These are phyloP conservation scores for Mizuhopecten yessoensis DNA, from an alignment of 1,140 invertebrate species.

Conservation along the genomic window DNA sequence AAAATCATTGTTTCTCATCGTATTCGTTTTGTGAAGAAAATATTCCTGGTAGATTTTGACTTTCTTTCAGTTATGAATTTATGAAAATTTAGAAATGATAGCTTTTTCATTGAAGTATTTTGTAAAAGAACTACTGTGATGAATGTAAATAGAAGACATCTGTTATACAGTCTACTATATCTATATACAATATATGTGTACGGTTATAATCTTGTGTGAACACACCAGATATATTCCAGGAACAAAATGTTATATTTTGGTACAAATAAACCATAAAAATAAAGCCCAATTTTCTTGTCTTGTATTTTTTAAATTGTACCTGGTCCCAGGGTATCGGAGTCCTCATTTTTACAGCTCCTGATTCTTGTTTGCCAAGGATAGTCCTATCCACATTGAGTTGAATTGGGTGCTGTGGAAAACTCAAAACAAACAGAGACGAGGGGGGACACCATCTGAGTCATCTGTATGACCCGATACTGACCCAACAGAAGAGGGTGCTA, in stretches of 20 bases:
- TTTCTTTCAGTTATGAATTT: neutral
- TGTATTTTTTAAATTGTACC: neutral
- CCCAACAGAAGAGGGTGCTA: no score
- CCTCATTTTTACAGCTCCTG: no score
- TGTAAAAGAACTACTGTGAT: neutral
- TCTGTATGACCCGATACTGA: no score
- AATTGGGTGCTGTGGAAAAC: no score
- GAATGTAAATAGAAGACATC: neutral
- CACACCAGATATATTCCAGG: slow-evolving; percentile 19
- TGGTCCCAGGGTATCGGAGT: no score
- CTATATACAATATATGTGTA: neutral
- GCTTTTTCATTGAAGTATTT: neutral
- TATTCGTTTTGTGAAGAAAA: neutral
- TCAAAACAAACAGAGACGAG: no score
- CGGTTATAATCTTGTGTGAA: slow-evolving; percentile 17
- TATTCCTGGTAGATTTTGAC: neutral
- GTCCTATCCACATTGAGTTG: no score
- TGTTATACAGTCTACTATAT: slow-evolving; percentile 14
- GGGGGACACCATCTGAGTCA: no score
- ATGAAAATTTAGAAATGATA: no score
- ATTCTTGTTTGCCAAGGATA: no score
- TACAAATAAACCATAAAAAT: neutral
- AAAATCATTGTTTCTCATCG: neutral
- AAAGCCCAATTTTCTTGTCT: neutral
- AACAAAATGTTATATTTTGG: slow-evolving; percentile 25